These are phyloP conservation scores for Nannospalax galili DNA, from an alignment of 2,113 vertebrate species.

Conservation along the genomic window DNA sequence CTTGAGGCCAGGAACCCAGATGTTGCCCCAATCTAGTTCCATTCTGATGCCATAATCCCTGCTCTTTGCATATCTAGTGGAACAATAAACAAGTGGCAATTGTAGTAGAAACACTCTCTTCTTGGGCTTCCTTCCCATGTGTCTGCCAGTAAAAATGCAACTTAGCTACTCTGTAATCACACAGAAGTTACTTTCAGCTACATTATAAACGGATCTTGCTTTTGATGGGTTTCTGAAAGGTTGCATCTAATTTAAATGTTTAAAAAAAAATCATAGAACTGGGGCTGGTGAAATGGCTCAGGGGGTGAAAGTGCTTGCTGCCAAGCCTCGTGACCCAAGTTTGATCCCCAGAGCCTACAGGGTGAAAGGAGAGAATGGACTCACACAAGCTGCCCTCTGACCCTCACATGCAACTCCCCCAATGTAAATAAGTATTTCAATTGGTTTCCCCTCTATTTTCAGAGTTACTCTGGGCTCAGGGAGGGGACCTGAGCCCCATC, in stretches of 20 bases:
- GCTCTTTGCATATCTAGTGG: slow-evolving; percentile 11
- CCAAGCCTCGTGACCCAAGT: too few species aligned
- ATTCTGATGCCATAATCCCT: neutral
- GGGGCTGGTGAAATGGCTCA: too few species aligned
- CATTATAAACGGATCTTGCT: neutral
- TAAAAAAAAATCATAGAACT: too few species aligned
- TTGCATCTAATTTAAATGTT: too few species aligned
- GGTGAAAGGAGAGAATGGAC: too few species aligned
- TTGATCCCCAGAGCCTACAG: too few species aligned
- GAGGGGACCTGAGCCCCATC: too few species aligned
- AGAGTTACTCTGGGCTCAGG: too few species aligned
- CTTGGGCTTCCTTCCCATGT: neutral
- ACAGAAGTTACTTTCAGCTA: neutral
- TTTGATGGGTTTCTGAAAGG: neutral
- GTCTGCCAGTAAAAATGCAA: neutral
- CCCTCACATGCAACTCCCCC: too few species aligned
- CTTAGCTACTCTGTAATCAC: neutral
- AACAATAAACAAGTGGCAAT: neutral
- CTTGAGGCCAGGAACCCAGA: neutral
- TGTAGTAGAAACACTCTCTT: neutral
- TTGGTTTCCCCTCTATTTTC: too few species aligned
- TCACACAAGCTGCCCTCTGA: too few species aligned
- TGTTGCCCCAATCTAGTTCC: neutral
- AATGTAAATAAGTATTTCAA: neutral
- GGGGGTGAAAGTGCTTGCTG: too few species aligned